Evolutionary conservation across 2,888 invertebrate species (phyloP), one percentile per base, ranked within the genome.

Genomic region (Heliconius sara): DNA sequence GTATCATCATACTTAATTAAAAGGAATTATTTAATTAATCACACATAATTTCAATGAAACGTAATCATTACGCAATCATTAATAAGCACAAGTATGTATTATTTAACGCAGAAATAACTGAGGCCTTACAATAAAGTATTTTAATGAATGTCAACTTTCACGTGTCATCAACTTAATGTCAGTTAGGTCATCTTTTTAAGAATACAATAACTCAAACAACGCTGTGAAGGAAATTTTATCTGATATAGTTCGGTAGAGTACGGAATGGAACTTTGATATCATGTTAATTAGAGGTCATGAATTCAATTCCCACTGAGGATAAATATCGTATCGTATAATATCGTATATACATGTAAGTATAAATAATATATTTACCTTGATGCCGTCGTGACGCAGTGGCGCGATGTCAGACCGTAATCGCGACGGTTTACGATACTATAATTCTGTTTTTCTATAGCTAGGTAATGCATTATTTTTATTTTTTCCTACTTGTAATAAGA

Each of bases 61-160:
- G 25, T 43, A 68, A 68, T 68, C n/a, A 68, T 68, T 68, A 68
- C 39, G n/a, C 43, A 68, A 57, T 73, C 30, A 34, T 57, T 52
- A 73, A 73, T 34, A 12, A 73, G 34, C 30, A 57, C 57, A 60
- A 73, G 34, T 60, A 34, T 1, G 22, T 22, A 13, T 27, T 27
- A 52, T 73, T 73, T 60, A 57, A 73, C 30, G 30, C n/a, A n/a
- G 22, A 73, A 73, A 60, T 73, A 73, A 57, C 30, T 60, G 57
- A 73, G 13, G 16, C 1, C n/a, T 52, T 73, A 34, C 43, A 34
- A 16, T 52, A 34, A 73, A 57, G n/a, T 34, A 13, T 34, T 73
- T 73, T 57, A 73, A 57, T 34, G 57, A 34, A n/a, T 57, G 57
- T 73, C 52, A 73, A 73, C 72, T 73, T 73, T 73, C 34, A 73